Base-by-base conservation (phyloP, 2,797 vertebrate species). In the Rhinophrynus dorsalis region DNA sequence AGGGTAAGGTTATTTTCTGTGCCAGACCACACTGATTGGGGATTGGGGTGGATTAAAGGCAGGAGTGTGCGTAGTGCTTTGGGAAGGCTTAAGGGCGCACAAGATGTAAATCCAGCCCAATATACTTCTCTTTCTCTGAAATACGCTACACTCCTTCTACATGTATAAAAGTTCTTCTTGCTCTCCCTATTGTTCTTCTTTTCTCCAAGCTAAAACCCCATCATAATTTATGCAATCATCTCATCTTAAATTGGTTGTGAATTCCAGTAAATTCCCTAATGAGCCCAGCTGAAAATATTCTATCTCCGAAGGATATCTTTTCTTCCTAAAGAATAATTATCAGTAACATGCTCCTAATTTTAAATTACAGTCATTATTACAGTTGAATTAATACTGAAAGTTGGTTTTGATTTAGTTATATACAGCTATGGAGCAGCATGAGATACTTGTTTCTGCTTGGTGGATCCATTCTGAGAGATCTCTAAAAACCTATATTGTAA, bases 241-340 rank as follows among this genome's bases (percentile, higher is more conserved):
- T 78, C 66, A 75, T 73, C 66, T 79, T 72, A 69, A 84, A 78
- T 74, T 78, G 72, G 80, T 72, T 73, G 72, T 83, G 74, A 61
- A 83, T 63, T 82, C 76, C 78, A 74, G 79, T 33, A 77, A 76
- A 26, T 76, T 78, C 75, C 68, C 71, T 79, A 80, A 82, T 75
- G 82, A 83, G 78, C 13, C 75, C 65, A 85, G 76, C 82, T 77
- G 3, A 88, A 84, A 68, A 74, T 78, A 78, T 78, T 81, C 80
- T 65, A 69, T 80, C 79, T 63, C 61, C 71, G 12, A 75, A 44
- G 57, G 54, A 65, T 62, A 60, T 64, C 42, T 69, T 77, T 82
- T 82, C 56, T 76, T 82, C 75, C 76, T 72, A 81, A 80, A 74
- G 63, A 62, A 60, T 30, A 64, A 79, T 61, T 79, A 73, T 76